phyloP scores from a whole-genome alignment of 1,140 invertebrate genomes.

The Drosophila parvula region DNA sequence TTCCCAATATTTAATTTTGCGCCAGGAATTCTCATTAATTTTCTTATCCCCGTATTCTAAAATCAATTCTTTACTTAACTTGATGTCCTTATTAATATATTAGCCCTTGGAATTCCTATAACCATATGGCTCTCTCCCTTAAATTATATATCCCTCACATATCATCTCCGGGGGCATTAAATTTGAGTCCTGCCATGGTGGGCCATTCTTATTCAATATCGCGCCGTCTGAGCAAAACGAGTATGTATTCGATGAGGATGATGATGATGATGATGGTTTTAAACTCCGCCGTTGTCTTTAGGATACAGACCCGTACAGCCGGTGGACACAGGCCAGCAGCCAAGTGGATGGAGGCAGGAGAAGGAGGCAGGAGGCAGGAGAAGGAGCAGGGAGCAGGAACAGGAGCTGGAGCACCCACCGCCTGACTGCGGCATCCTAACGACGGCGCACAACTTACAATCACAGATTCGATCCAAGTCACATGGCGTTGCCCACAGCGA shows the following conservation, averaged over 20 bases:
- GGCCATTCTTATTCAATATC: conserved; percentile 40
- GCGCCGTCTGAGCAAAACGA: conserved; percentile 33
- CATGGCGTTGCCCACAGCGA: conserved; percentile 61
- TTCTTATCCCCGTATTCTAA: background rate
- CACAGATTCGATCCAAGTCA: conserved; percentile 60
- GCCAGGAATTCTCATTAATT: background rate
- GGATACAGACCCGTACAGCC: conserved; percentile 41
- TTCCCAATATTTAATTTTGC: no score
- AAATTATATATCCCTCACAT: conserved; percentile 27
- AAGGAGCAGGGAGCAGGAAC: background rate
- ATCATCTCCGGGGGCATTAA: conserved; percentile 27
- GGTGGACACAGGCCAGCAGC: conserved; percentile 44
- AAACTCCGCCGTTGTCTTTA: conserved; percentile 50
- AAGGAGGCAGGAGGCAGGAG: no score
- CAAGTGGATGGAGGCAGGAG: conserved; percentile 16
- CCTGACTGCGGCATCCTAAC: conserved; percentile 48
- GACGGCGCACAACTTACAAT: conserved; percentile 62
- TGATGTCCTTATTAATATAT: conserved; percentile 12
- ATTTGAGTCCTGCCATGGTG: conserved; percentile 18
- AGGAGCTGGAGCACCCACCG: conserved; percentile 22
- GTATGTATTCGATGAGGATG: conserved; percentile 37
- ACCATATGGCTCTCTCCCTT: background rate
- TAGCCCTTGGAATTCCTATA: conserved; percentile 1
- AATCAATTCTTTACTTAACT: background rate
- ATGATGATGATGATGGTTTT: conserved; percentile 39